Evolutionary conservation across 2,113 vertebrate species (phyloP), one percentile per base, ranked within the genome.

Genomic region (Labeo catla): DNA sequence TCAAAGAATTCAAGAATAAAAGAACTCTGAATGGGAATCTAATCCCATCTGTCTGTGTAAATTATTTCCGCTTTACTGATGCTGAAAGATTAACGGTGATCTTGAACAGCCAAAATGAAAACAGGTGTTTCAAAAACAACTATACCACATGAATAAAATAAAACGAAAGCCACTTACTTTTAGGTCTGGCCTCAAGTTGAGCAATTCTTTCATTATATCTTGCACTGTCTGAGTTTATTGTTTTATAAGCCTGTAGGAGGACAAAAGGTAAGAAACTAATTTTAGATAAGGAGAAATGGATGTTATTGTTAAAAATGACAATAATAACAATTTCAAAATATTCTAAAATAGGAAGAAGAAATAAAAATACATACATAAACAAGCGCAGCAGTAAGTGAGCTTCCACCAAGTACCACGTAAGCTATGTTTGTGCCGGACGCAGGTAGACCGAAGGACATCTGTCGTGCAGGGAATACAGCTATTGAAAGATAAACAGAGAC

Each of bases 301-400:
- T 19, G 13, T 4, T 43, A 39, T 63, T 80, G 5, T 80, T 39
- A 61, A 61, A n/a, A 61, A n/a, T n/a, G 0, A 59, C 57, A 59
- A 21, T 43, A 57, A 59, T 4, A 59, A 50, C 10, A 8, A 9
- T 49, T 74, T 5, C 34, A 47, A 11, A 19, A 43, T 15, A 28
- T 47, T 47, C 34, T 81, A 13, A 65, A 65, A 16, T 8, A 65
- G 21, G n/a, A 12, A 23, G 21, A 59, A 15, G 1, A 50, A 66
- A 13, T 34, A 49, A 63, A n/a, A 68, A 57, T 73, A 91, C 97
- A 97, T 94, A 99, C 98, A 88, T 97, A 98, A 91, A 96, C 94
- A 11, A 94, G 93, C n/a, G 95, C 96, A 85, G 96, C 95, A 65
- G 94, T 93, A 83, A 96, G 87, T 36, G 96, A 95, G 84, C 95